Evolutionary conservation across 1,140 invertebrate species (phyloP), one percentile per base, ranked within the genome.

Genomic region (Drosophila bifasciata): DNA sequence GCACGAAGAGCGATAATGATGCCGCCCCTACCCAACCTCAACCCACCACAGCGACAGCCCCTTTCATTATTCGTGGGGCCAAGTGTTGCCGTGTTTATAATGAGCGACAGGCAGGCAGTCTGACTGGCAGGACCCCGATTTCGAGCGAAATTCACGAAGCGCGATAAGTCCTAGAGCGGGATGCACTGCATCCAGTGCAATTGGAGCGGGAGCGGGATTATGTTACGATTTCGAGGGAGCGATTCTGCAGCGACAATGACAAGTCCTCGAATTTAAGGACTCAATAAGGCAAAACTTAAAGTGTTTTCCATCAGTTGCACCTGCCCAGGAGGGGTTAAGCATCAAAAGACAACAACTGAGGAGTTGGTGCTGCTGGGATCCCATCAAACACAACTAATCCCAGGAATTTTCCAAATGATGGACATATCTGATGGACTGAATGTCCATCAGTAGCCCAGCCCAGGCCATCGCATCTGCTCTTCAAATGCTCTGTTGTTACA

Each of bases 21-120:
- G 79, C 45, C 68, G 6, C 23, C 40, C 46, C 36, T 21, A 7
- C 44, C 19, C n/a, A n/a, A n/a, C n/a, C n/a, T n/a, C n/a, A n/a
- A n/a, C n/a, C n/a, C 21, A 15, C 3, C 32, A 11, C 32, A 32
- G 28, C 28, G 9, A 11, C 28, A 36, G 32, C 53, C 39, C 39
- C 28, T 40, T 68, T 81, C 68, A 68, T 81, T 83, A 81, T 67
- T 70, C 53, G 46, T 67, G 56, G 40, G 58, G 50, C 73, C 73
- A 79, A 80, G 72, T 80, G 72, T 67, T 64, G 73, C 79, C 62
- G 78, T 77, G 61, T 81, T 39, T 81, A 74, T 81, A 83, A 81
- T 83, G 79, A 81, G 79, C 44, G 64, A 52, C 40, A 73, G 61
- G 28, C 8, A 67, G 78, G 76, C 78, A 80, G 56, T 21, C 57